phyloP scores from a whole-genome alignment of 2,888 invertebrate genomes.

The Physocephala rufipes region DNA sequence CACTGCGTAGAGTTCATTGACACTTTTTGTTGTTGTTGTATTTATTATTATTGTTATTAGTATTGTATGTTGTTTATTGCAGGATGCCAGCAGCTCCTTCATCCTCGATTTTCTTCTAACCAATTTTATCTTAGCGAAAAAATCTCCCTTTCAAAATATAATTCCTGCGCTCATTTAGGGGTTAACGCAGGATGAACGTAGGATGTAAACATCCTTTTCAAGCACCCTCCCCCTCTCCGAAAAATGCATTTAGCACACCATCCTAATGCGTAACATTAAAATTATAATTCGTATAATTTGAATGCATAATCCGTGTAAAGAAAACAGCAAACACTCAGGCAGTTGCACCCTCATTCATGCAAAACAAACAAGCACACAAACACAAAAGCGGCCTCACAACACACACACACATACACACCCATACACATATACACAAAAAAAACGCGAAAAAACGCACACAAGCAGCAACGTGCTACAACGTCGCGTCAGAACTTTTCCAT shows the following conservation, averaged over 20 bases:
- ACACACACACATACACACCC: conserved; percentile 13
- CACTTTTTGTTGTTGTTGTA: neutral
- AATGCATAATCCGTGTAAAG: conserved; percentile 39
- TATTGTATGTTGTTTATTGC: too few species aligned
- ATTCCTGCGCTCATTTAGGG: too few species aligned
- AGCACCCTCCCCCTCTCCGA: neutral
- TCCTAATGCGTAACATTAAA: conserved; percentile 29
- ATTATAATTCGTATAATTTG: conserved; percentile 42
- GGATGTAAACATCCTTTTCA: too few species aligned
- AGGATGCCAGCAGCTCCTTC: conserved; percentile 4
- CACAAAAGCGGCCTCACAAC: conserved; percentile 28
- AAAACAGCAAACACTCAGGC: conserved; percentile 26
- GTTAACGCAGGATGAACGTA: too few species aligned
- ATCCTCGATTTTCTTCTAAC: neutral
- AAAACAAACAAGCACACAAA: conserved; percentile 26
- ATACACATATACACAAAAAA: neutral
- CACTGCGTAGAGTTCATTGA: conserved; percentile 10
- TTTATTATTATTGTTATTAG: neutral
- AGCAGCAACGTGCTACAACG: too few species aligned
- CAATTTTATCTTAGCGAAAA: conserved; percentile 6
- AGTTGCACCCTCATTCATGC: conserved; percentile 5
- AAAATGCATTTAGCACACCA: neutral
- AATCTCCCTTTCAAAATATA: neutral
- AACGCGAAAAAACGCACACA: neutral
- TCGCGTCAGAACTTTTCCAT: too few species aligned